Percentiles rank a stretch among this genome's conserved stretches.
phyloP scores from a whole-genome alignment of 2,113 vertebrate species.

The Nerophis ophidion region DNA sequence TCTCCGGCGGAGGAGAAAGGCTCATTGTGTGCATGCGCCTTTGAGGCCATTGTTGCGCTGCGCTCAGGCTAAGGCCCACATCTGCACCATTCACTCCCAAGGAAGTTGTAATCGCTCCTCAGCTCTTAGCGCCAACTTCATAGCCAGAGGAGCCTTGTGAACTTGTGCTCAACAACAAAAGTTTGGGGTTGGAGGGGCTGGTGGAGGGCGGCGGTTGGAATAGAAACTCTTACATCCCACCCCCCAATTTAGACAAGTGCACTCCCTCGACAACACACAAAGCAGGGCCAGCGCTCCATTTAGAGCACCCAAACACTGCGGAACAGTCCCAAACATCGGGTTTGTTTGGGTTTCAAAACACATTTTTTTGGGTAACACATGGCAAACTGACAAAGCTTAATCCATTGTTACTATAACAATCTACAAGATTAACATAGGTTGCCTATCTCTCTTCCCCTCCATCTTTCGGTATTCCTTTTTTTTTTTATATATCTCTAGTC shows the following conservation, averaged over 20 bases:
- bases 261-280: conserved; percentile 33
- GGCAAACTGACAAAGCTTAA: no score
- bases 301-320: conserved; percentile 27
- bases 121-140: conserved; percentile 58
- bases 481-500: no score
- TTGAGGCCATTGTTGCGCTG: conserved; percentile 70
- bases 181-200: conserved; percentile 11
- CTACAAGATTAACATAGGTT: no score
- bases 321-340: no score
- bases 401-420: no score
- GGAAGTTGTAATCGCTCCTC: conserved; percentile 74
- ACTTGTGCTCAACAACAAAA: conserved; percentile 41
- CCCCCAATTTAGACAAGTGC: conserved; percentile 30
- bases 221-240: conserved; percentile 54
- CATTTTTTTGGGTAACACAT: no score
- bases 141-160: conserved; percentile 31
- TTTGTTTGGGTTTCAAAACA: no score
- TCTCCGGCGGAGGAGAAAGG: conserved; percentile 65
- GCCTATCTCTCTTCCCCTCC: no score
- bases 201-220: conserved; percentile 50
- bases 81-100: conserved; percentile 72
- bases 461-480: no score
- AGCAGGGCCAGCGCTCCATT: conserved; percentile 43
- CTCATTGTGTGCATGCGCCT: conserved; percentile 69
- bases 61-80: conserved; percentile 65